phyloP scores from a whole-genome alignment of 2,888 invertebrate species.

The Chesias legatella region DNA sequence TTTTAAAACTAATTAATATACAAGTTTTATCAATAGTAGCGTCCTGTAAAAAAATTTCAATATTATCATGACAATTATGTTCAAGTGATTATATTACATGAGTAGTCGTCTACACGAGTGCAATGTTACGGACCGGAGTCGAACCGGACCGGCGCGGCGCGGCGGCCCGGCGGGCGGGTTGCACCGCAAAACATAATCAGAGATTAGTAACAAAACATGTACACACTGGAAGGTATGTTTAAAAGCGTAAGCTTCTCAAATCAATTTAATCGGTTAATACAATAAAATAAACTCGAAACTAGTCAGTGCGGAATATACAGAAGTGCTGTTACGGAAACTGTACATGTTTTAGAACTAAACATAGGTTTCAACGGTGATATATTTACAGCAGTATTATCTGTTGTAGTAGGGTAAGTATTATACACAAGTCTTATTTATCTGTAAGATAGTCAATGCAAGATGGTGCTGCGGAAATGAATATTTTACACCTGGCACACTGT shows the following conservation, averaged over 20 bases:
- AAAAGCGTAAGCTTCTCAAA: conserved; percentile 80
- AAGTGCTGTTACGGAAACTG: conserved; percentile 80
- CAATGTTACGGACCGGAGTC: conserved; percentile 24
- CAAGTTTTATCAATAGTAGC: conserved; percentile 63
- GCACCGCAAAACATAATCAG: conserved; percentile 63
- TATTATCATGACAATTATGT: conserved; percentile 69
- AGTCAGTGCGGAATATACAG: conserved; percentile 80
- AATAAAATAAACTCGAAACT: conserved; percentile 77
- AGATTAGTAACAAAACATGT: conserved; percentile 82
- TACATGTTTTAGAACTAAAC: conserved; percentile 82
- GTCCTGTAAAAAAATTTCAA: conserved; percentile 78
- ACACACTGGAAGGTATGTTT: conserved; percentile 74
- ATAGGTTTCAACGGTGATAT: conserved; percentile 77
- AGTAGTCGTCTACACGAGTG: conserved; percentile 66
- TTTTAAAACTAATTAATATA: conserved; percentile 63
- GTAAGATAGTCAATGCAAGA: conserved; percentile 78
- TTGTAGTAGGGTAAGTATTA: conserved; percentile 64
- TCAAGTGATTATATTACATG: conserved; percentile 56
- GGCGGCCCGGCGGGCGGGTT: conserved; percentile 58
- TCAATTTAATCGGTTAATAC: conserved; percentile 69
- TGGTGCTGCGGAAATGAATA: conserved; percentile 80
- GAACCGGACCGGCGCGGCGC: conserved; percentile 40
- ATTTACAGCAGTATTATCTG: conserved; percentile 78
- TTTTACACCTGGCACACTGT: conserved; percentile 38
- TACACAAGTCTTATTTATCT: conserved; percentile 75